Evolutionary conservation across 2,888 invertebrate genomes (phyloP), one percentile per base, ranked within the genome.

Genomic region (Polydesmus complanatus): DNA sequence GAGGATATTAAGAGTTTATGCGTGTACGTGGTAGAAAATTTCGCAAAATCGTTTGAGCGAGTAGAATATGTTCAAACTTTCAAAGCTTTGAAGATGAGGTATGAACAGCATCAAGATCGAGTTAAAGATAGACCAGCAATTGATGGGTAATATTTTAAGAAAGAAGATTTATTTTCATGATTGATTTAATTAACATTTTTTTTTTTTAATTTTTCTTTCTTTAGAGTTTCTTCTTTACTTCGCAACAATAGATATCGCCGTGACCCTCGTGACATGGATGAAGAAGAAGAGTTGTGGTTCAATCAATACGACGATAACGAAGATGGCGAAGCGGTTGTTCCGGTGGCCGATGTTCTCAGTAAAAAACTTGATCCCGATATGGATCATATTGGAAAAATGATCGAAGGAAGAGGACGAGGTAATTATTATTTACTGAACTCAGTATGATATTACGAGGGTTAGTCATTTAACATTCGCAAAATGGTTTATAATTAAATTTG

Each of bases 241-340:
- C 81, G 90, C 66, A 83, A 81, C 68, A 80, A 56, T 59, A 82
- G 95, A 67, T 94, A 88, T 76, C 80, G 95, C 65, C 83, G 94
- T 65, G 95, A 96, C 77, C 89, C 91, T 68, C 81, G 95, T 61
- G 88, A 92, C 73, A 81, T 94, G 70, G 96, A 97, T 66, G 95
- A 96, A 71, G 96, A 96, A 69, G 96, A 97, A 72, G 96, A 96
- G 77, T 90, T 94, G 84, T 97, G 95, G 95, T 96, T 96, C 76
- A 93, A 94, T 72, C 93, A 94, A 69, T 96, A 96, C 66, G 95
- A 95, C 72, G 93, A 92, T 72, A 84, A 88, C 65, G 86, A 89
- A 64, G 91, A 92, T 70, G 69, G 68, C 14, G 71, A 70, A 60
- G 67, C 65, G 25, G 69, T 72, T 23, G 69, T 71, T 56, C 72